A percentile compares a stretch with the other conserved stretches of the same genome.
phyloP scores from a whole-genome alignment of 2,113 vertebrate genomes.

The Pollimyrus isidori region DNA sequence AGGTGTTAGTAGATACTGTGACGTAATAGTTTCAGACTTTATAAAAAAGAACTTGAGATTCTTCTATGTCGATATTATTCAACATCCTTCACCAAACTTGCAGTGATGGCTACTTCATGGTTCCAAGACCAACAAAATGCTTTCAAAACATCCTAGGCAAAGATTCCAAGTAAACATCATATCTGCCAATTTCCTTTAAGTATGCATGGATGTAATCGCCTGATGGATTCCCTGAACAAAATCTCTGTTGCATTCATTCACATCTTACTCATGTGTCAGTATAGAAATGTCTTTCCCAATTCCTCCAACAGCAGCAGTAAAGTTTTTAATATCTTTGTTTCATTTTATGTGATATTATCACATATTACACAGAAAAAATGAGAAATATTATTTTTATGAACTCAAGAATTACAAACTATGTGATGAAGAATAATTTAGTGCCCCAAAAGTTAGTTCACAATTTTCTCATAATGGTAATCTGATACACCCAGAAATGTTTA shows the following conservation, averaged over 20 bases:
- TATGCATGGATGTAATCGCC: conserved; percentile 20
- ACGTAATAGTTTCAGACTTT: not conserved
- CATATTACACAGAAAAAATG: not conserved
- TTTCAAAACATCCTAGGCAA: conserved; percentile 19
- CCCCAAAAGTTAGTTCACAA: not conserved
- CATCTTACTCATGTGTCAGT: conserved; percentile 17
- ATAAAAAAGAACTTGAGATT: not conserved
- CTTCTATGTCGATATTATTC: conserved; percentile 33
- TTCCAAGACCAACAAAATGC: conserved; percentile 38
- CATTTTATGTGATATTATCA: not conserved
- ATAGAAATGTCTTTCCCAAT: conserved; percentile 13
- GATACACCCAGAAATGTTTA: not conserved
- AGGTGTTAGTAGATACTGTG: not conserved
- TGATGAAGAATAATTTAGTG: not conserved
- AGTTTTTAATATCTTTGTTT: conserved; percentile 6
- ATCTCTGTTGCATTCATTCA: conserved; percentile 17
- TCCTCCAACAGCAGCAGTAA: not conserved
- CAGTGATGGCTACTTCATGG: conserved; percentile 11
- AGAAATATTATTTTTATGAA: not conserved
- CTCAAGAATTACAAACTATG: not conserved
- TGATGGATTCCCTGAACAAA: conserved; percentile 19
- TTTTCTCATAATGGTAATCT: not conserved
- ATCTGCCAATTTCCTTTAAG: conserved; percentile 19
- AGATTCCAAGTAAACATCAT: conserved; percentile 26
- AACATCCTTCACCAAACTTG: conserved; percentile 25